Base-by-base conservation (phyloP, 2,888 invertebrate species). In the Drosophila picticornis region DNA sequence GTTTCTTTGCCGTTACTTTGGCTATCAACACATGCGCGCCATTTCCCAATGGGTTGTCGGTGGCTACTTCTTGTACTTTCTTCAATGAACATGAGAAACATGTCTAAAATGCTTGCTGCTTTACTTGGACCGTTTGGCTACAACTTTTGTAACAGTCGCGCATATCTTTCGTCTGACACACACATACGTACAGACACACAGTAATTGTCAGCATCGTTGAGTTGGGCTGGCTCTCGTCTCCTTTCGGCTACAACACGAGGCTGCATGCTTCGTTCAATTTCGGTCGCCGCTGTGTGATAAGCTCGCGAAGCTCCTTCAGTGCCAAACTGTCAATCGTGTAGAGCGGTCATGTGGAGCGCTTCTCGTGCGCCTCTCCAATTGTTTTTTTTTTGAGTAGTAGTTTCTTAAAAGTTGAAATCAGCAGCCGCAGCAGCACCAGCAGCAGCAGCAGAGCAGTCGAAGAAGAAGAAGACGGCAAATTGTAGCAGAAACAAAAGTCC, bases 271-370 rank as follows among this genome's bases (percentile, higher is more conserved):
- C 29, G 69, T 48, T 50, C 58, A 40, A 29, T 56, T 53, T 62
- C 55, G 57, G 55, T 43, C 29, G 48, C 52, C 66, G 43, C 63
- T 62, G 38, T 50, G 43, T 77, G 81, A 80, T 81, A 80, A 81
- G 70, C 78, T 74, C 65, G 72, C 66, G 68, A 63, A 69, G 74
- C 68, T 74, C 67, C 77, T 72, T 83, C 79, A 93, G 92, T 93
- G 92, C 91, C 92, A 92, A 92, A 92, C 90, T 90, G 90, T 90
- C 90, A 89, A 85, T 90, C 90, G 92, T 91, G 88, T 90, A 85
- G 91, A 90, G 89, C 89, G 92, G 92, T 91, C 85, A 90, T 86
- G 84, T 86, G 85, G 83, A 80, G 84, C 77, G 84, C 66, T 65
- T 72, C 68, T 77, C 75, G 84, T 81, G 91, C 84, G 91, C 75